phyloP scores from a whole-genome alignment of 2,797 vertebrate species.

The Atherinosoma microstoma region DNA sequence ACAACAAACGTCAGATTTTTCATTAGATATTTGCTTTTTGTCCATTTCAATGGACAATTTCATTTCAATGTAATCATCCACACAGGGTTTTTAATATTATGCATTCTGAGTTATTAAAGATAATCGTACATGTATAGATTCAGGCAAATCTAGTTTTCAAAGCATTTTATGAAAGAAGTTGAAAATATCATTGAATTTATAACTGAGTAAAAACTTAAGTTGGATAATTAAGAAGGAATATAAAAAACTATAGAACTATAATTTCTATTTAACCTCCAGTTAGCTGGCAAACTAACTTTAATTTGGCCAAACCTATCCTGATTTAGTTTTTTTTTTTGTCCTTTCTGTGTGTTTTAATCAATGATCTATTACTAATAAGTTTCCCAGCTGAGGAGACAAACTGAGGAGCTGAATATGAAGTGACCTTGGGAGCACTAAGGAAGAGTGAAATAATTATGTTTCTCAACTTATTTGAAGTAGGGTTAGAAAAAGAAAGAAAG shows the following conservation, averaged over 20 bases:
- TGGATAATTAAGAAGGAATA: too few species aligned
- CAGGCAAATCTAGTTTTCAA: not conserved
- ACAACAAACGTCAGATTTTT: not conserved
- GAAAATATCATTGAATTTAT: not conserved
- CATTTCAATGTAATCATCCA: too few species aligned
- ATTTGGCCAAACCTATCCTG: not conserved
- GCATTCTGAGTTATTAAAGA: not conserved
- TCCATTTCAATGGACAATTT: not conserved
- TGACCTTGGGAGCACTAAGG: not conserved
- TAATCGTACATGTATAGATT: not conserved
- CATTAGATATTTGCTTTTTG: not conserved
- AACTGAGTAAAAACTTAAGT: not conserved
- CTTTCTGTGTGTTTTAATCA: conserved; percentile 14
- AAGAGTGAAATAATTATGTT: not conserved
- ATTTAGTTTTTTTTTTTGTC: not conserved
- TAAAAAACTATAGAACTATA: not conserved
- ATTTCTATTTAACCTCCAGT: not conserved
- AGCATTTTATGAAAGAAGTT: not conserved
- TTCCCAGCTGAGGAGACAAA: not conserved
- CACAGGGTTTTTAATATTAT: not conserved
- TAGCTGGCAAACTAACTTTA: not conserved
- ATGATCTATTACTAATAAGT: not conserved
- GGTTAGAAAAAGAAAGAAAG: not conserved
- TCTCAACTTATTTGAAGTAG: not conserved
- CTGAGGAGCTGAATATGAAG: not conserved